Base-by-base conservation (phyloP, 2,888 invertebrate genomes). In the Orthonychiurus folsomi region DNA sequence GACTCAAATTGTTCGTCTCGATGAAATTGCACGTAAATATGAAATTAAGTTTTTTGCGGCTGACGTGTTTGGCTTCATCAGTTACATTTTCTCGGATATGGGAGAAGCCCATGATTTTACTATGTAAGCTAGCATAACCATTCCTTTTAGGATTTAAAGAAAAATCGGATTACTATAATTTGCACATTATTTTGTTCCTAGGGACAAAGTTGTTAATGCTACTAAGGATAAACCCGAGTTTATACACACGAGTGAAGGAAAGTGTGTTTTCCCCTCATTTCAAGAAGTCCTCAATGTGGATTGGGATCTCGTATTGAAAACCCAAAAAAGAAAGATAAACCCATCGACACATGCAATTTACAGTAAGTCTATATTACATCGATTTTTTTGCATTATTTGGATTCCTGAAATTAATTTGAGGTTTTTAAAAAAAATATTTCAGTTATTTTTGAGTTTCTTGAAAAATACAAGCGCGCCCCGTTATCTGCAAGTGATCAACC, bases 61-160 rank as follows among this genome's bases (percentile, higher is more conserved):
- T 0, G 92, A 93, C 78, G 90, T 93, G 15, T 93, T 89, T 86
- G 97, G 97, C 53, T 87, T 86, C 80, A 89, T 89, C 78, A 96
- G 95, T 0, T 96, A 86, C 77, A 86, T 88, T 76, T 92, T 95
- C 76, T 84, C 89, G 18, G 95, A 97, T 79, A 83, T 96, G 56
- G 85, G 88, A 56, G 84, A 85, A 60, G 84, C 85, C 60, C 93
- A 93, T 75, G 84, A 86, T 71, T 92, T 83, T 78, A 84, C 83
- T 57, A 86, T 5, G 37, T 37, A 37, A 37, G n/a, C n/a, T n/a
- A n/a, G n/a, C n/a, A n/a, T n/a, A n/a, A n/a, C n/a, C n/a, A n/a
- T n/a, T n/a, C n/a, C n/a, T n/a, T n/a, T n/a, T n/a, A n/a, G n/a
- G 15, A 37, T 5, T 37, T 37, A 9, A 37, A 9, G 37, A 37